Evolutionary conservation across 2,113 vertebrate genomes (phyloP).

Genomic region (Brachyistius frenatus): DNA sequence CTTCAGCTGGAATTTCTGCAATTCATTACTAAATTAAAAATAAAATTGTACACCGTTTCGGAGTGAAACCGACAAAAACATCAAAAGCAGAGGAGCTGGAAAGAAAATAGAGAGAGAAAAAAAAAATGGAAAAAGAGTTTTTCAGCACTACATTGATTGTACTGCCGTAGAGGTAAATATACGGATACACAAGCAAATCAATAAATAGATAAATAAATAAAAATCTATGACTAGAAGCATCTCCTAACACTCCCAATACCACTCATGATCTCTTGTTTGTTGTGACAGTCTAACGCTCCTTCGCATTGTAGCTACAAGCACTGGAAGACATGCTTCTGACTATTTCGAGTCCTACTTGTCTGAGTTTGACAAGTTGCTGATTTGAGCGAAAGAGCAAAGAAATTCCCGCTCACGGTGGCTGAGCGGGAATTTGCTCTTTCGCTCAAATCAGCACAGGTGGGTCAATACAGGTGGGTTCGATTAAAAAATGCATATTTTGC

Average conservation of each 20-base stretch:
- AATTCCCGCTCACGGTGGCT: neutral
- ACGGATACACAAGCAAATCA: no score
- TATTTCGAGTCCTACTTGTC: no score
- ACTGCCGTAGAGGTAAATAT: no score
- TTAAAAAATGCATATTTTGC: neutral
- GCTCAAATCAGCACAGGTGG: neutral
- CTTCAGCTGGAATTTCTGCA: no score
- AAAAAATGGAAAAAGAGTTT: no score
- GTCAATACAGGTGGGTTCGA: neutral
- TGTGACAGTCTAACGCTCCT: neutral
- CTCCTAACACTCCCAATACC: neutral
- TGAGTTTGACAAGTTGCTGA: neutral
- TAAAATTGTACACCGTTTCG: no score
- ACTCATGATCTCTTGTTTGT: neutral
- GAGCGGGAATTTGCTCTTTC: neutral
- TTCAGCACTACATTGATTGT: no score
- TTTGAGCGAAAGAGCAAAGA: neutral
- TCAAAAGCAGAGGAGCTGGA: no score
- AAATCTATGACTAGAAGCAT: neutral
- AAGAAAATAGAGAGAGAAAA: no score
- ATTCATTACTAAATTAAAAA: no score
- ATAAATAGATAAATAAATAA: neutral
- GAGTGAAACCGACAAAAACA: no score
- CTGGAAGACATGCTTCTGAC: neutral
- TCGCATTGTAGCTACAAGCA: neutral